A percentile compares a stretch with the other conserved stretches of the same genome.
phyloP scores from a whole-genome alignment of 2,113 vertebrate genomes.

The Callospermophilus lateralis region DNA sequence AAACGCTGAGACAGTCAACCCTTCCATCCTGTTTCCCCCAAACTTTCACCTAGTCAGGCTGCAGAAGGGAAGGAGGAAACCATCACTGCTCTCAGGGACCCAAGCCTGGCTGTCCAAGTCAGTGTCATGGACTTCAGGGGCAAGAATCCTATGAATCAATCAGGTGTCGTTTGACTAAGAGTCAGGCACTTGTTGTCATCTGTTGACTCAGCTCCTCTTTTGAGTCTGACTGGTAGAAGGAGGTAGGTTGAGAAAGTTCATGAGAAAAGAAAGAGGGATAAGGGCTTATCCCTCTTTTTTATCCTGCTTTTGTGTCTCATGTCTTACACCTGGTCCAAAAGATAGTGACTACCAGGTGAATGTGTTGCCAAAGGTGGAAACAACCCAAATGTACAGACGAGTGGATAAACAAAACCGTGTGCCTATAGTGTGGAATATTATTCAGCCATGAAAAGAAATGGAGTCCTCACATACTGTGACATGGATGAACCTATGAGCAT shows the following conservation, averaged over 20 bases:
- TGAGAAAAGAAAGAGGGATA: not conserved
- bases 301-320: not conserved
- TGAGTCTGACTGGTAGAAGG: not conserved
- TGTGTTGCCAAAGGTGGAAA: not conserved
- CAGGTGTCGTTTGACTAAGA: not conserved
- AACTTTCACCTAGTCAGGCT: not conserved
- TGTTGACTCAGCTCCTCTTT: not conserved
- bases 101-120: not conserved
- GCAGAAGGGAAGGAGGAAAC: not conserved
- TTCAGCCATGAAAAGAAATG: not conserved
- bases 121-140: not conserved
- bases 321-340: not conserved
- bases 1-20: not conserved
- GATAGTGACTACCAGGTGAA: not conserved
- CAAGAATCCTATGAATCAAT: not conserved
- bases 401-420: not conserved
- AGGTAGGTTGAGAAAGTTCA: not conserved
- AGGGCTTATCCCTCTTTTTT: too few relatives aligned
- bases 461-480: not conserved
- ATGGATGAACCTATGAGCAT: not conserved
- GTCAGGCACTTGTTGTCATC: not conserved
- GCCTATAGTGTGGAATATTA: not conserved
- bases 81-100: not conserved
- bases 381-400: not conserved
- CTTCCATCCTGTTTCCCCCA: not conserved